phyloP scores from a whole-genome alignment of 2,888 invertebrate species.

The Lordiphosa andalusiaca region DNA sequence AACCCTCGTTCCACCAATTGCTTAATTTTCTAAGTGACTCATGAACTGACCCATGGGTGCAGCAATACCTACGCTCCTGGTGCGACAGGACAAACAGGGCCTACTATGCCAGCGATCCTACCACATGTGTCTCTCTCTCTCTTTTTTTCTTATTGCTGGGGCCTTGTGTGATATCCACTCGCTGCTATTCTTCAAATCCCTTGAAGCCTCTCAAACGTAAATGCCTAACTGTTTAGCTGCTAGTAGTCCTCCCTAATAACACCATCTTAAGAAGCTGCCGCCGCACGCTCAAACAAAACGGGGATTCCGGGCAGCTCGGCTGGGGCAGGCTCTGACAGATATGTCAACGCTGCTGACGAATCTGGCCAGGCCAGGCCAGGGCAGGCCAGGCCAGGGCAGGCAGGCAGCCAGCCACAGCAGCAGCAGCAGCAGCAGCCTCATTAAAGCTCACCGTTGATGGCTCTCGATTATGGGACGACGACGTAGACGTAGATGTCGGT shows the following conservation, averaged over 20 bases:
- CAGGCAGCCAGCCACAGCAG: neutral
- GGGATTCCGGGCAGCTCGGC: neutral
- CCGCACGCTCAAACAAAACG: constrained; percentile 4
- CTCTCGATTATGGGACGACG: constrained; percentile 35
- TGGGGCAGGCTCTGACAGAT: constrained; percentile 11
- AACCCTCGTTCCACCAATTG: no score
- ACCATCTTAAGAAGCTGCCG: constrained; percentile 12
- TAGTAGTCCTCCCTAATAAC: constrained; percentile 8
- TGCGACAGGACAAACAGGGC: no score
- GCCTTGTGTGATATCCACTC: neutral
- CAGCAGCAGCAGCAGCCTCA: constrained; percentile 16
- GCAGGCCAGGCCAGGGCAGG: no score
- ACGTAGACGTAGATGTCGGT: constrained; percentile 17
- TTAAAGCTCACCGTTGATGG: constrained; percentile 32
- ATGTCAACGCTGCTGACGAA: constrained; percentile 31
- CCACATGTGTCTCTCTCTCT: no score
- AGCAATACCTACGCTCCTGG: no score
- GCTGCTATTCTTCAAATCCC: no score
- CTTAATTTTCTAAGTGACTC: no score
- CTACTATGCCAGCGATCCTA: no score
- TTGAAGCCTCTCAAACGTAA: neutral
- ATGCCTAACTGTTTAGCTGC: neutral
- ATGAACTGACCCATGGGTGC: no score
- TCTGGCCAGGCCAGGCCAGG: no score
- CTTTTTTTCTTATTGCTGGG: no score